These are phyloP conservation scores for zebrafish (Danio rerio) DNA, from an alignment of 2,113 vertebrate species.

Conservation along the genomic window DNA sequence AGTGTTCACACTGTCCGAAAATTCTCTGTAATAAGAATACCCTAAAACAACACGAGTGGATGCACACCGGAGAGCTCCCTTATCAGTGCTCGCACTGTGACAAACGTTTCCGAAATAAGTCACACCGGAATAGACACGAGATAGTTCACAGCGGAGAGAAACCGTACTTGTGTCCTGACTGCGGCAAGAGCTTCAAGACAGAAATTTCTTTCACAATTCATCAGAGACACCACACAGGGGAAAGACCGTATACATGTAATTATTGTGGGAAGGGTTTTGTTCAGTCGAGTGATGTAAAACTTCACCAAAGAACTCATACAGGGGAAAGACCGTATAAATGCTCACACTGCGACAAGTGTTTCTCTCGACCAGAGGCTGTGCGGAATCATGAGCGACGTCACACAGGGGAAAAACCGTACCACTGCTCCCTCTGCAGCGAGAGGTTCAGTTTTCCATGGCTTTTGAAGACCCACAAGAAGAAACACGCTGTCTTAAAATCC, in stretches of 20 bases:
- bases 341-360: conserved; percentile 38
- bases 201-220: conserved; percentile 5
- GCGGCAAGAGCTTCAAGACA: conserved; percentile 32
- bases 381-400: background rate
- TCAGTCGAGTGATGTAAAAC: background rate
- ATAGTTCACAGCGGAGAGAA: conserved; percentile 11
- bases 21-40: too few species aligned
- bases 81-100: conserved; percentile 24
- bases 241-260: conserved; percentile 40
- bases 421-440: conserved; percentile 8
- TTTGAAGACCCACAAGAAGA: background rate
- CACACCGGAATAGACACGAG: background rate
- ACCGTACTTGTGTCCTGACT: conserved; percentile 31
- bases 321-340: conserved; percentile 52
- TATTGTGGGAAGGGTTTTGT: conserved; percentile 45
- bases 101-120: background rate
- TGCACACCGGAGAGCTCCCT: background rate
- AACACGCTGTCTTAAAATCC: background rate
- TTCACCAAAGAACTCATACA: conserved; percentile 43
- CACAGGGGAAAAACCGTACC: background rate
- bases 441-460: background rate
- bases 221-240: conserved; percentile 6
- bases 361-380: background rate
- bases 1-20: background rate
- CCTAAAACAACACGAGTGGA: background rate